Evolutionary conservation across 2,113 vertebrate species (phyloP), one percentile per base, ranked within the genome.

Genomic region (Platysternon megacephalum): DNA sequence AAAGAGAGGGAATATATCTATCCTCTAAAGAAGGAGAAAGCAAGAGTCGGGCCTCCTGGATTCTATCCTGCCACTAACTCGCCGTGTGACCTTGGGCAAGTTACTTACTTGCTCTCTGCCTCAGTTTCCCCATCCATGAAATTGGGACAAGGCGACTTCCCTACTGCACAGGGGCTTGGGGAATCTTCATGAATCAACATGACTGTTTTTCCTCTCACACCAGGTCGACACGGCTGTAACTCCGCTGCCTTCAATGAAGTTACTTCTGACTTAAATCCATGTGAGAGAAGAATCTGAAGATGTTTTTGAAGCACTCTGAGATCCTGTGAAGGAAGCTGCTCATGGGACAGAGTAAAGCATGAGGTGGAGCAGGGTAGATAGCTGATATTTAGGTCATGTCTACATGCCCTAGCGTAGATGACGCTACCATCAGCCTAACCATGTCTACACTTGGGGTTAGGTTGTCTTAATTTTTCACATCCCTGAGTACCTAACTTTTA

Each of bases 51-150:
- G 61, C 16, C 32, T 9, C 32, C 11, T 65, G 32, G 32, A 21
- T 68, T n/a, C 29, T 22, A 10, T 3, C 0, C 0, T 2, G 14
- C 32, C n/a, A 48, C 39, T 65, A 4, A 42, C 13, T 5, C 22
- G 0, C 21, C 5, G 11, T n/a, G 61, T 68, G 61, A n/a, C 61
- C 72, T 6, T 44, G 39, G 42, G 24, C 8, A 11, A 87, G 0
- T 13, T n/a, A 51, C 49, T 56, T 84, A 5, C 6, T 14, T 0
- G 0, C 0, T 0, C 2, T 6, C 32, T 14, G 14, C 76, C 16
- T n/a, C 14, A 51, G 21, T 44, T 55, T 82, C 44, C 72, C 79
- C 21, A 1, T 32, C 1, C 0, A 1, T 19, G n/a, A 61, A 35
- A 26, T 4, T 1, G 3, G 3, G 22, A 11, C 12, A 78, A 22